Evolutionary conservation across 2,888 invertebrate genomes (phyloP).

Genomic region (Nymphalis polychloros): DNA sequence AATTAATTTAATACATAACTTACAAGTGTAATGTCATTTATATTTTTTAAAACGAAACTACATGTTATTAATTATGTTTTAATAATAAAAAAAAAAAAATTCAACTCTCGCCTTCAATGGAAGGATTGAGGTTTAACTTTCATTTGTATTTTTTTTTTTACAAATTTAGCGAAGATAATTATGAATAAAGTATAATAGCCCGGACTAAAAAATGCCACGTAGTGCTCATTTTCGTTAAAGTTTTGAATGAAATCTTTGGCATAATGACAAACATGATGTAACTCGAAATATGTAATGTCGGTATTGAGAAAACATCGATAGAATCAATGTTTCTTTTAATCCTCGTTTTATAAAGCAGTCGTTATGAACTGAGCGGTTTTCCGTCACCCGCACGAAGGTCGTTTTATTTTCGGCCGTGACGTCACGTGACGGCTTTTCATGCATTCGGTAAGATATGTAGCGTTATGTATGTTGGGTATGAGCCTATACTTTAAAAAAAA

Average conservation of each 20-base stretch:
- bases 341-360: constrained; percentile 41
- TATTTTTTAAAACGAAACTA: too few species aligned
- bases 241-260: constrained; percentile 7
- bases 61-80: too few species aligned
- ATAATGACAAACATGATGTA: constrained; percentile 7
- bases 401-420: constrained; percentile 63
- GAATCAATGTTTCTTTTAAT: constrained; percentile 53
- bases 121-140: too few species aligned
- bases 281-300: constrained; percentile 8
- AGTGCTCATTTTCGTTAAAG: not conserved
- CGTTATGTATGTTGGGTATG: constrained; percentile 21
- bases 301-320: constrained; percentile 41
- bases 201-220: too few species aligned
- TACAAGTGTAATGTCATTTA: too few species aligned
- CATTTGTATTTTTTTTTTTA: too few species aligned
- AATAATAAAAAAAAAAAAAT: too few species aligned
- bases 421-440: constrained; percentile 70
- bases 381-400: constrained; percentile 68
- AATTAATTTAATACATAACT: not conserved
- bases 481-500: constrained; percentile 23
- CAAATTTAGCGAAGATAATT: too few species aligned
- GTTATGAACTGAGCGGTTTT: constrained; percentile 59
- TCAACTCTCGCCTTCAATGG: too few species aligned
- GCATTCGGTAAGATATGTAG: constrained; percentile 47
- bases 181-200: too few species aligned